Percentiles rank a stretch among this genome's conserved stretches.
These are phyloP conservation scores for Ophiodon elongatus DNA, from an alignment of 2,113 vertebrate species.

Conservation along the genomic window DNA sequence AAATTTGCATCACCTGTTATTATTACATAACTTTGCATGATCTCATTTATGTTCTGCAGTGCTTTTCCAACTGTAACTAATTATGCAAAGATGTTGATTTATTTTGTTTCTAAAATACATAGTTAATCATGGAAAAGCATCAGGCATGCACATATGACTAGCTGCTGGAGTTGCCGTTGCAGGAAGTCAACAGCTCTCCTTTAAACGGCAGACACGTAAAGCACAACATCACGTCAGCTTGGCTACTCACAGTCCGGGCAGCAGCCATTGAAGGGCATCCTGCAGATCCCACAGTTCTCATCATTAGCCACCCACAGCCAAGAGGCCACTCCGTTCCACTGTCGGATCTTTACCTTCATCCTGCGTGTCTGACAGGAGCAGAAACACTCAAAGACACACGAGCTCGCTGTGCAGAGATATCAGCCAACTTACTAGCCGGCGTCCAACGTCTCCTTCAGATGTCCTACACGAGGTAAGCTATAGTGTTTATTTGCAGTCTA, in stretches of 20 bases:
- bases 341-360: slow-evolving; percentile 93
- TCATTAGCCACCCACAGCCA: slow-evolving; percentile 99
- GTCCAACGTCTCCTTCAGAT: not conserved
- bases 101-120: not conserved
- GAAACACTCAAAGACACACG: not conserved
- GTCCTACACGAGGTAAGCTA: no score
- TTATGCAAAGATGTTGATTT: not conserved
- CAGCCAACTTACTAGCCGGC: not conserved
- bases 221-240: not conserved
- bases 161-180: not conserved
- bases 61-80: not conserved
- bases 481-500: not conserved
- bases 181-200: no score
- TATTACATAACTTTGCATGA: not conserved
- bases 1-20: not conserved
- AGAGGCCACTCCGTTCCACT: slow-evolving; percentile 95
- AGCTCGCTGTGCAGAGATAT: not conserved
- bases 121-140: not conserved
- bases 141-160: not conserved
- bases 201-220: no score
- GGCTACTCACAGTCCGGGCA: slow-evolving; percentile 94
- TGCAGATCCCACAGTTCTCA: slow-evolving; percentile 97
- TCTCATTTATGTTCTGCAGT: not conserved
- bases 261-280: slow-evolving; percentile 96
- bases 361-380: slow-evolving; percentile 4